Base-by-base conservation (phyloP, 2,113 vertebrate species). In the Anoura caudifer region DNA sequence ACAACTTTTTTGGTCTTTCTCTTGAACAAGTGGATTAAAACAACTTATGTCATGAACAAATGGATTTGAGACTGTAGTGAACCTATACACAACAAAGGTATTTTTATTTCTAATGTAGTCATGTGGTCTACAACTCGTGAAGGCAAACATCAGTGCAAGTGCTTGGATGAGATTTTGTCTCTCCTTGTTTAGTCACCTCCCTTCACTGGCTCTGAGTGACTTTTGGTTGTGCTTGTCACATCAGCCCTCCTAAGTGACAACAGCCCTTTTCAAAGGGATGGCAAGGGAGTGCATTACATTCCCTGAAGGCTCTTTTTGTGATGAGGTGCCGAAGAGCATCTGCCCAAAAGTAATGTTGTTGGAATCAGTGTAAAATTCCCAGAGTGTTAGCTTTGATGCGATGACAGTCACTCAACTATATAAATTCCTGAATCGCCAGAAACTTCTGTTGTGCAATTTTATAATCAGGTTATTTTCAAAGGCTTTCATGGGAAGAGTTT, bases 371-470 rank as follows among this genome's bases (percentile, higher is more conserved):
- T 95, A 67, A 90, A 88, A 81, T 96, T 75, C 85, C 61, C 63
- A 94, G 73, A 85, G 70, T 69, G 52, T 33, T 82, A 81, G 72
- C 31, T 88, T 79, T 45, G 75, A 93, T 19, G 16, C 15, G 36
- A 63, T 67, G 19, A 90, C 20, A 90, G 5, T 69, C 36, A 36
- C 47, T 90, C 54, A 22, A 91, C 50, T 89, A 36, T 77, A 28
- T 91, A 82, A 88, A 83, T 90, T 83, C 54, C 89, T 94, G 52
- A 85, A 70, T 89, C 56, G 24, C 54, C 59, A n/a, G 82, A 86
- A 94, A 54, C 43, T 89, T 67, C 41, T 8, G 47, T 79, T 76
- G 67, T 3, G 41, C 36, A 63, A 36, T 83, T 91, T 93, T 90
- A 87, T 67, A 75, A 59, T 90, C 8, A 14, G 38, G 50, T 89